phyloP scores from a whole-genome alignment of 2,888 invertebrate species.

The Troglohyphantes excavatus region DNA sequence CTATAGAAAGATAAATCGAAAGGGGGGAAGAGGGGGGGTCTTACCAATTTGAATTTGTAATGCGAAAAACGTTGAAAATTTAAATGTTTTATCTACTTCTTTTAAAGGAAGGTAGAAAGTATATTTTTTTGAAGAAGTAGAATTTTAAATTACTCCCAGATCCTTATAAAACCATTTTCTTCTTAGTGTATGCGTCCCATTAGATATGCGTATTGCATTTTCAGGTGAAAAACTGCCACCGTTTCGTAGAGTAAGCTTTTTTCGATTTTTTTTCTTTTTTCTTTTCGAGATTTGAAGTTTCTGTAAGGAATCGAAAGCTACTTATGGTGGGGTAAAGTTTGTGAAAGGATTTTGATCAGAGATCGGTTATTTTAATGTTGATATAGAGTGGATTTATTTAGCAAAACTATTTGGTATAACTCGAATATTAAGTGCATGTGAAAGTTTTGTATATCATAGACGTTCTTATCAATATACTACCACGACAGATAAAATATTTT shows the following conservation, averaged over 20 bases:
- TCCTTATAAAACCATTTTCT: constrained; percentile 37
- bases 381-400: too few species aligned
- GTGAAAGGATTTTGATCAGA: too few species aligned
- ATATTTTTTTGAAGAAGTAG: not conserved
- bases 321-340: too few species aligned
- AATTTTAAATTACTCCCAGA: constrained; percentile 28
- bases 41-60: constrained; percentile 67
- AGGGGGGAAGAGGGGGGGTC: not conserved
- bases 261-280: not conserved
- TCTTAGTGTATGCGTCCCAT: not conserved
- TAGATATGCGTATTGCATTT: constrained; percentile 7
- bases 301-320: not conserved
- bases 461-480: too few species aligned
- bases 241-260: not conserved
- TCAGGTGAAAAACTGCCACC: constrained; percentile 10
- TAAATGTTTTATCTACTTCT: constrained; percentile 48
- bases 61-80: constrained; percentile 51
- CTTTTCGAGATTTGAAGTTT: not conserved
- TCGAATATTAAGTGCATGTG: too few species aligned
- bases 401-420: too few species aligned
- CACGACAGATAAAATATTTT: too few species aligned
- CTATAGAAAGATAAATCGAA: not conserved
- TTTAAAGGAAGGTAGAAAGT: constrained; percentile 14
- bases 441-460: too few species aligned
- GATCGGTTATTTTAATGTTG: too few species aligned